phyloP scores from a whole-genome alignment of 1,140 invertebrate species.

The Platyscapa corneri region DNA sequence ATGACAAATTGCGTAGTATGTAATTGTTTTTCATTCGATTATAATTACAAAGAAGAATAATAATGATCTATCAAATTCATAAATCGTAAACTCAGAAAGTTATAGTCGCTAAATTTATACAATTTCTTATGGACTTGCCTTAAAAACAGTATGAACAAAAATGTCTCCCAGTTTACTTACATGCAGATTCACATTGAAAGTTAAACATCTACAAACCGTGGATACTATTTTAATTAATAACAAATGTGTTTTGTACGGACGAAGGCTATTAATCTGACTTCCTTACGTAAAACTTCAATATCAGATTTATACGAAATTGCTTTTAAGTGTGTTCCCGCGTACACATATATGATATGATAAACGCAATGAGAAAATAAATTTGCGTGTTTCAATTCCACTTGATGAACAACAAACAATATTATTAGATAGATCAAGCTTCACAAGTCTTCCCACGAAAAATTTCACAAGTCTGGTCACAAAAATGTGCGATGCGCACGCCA shows the following conservation, averaged over 20 bases:
- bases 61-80: slow-evolving; percentile 11
- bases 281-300: slow-evolving; percentile 29
- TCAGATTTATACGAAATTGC: slow-evolving; percentile 40
- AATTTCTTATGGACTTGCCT: slow-evolving; percentile 30
- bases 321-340: slow-evolving; percentile 39
- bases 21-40: slow-evolving; percentile 28
- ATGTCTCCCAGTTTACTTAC: background rate
- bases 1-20: slow-evolving; percentile 44
- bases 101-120: slow-evolving; percentile 21
- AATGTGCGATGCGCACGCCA: slow-evolving; percentile 53
- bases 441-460: slow-evolving; percentile 50
- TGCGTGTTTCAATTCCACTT: slow-evolving; percentile 34
- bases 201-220: background rate
- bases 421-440: slow-evolving; percentile 30
- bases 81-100: background rate
- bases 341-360: slow-evolving; percentile 47
- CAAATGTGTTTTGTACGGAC: slow-evolving; percentile 38
- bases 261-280: slow-evolving; percentile 25
- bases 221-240: slow-evolving; percentile 33
- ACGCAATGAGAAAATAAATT: slow-evolving; percentile 26
- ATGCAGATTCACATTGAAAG: slow-evolving; percentile 25
- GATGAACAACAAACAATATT: slow-evolving; percentile 33
- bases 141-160: slow-evolving; percentile 5
- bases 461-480: slow-evolving; percentile 44
- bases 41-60: slow-evolving; percentile 15